These are phyloP conservation scores for Brevipalpus yothersi DNA, from an alignment of 1,140 invertebrate species.

Conservation along the genomic window DNA sequence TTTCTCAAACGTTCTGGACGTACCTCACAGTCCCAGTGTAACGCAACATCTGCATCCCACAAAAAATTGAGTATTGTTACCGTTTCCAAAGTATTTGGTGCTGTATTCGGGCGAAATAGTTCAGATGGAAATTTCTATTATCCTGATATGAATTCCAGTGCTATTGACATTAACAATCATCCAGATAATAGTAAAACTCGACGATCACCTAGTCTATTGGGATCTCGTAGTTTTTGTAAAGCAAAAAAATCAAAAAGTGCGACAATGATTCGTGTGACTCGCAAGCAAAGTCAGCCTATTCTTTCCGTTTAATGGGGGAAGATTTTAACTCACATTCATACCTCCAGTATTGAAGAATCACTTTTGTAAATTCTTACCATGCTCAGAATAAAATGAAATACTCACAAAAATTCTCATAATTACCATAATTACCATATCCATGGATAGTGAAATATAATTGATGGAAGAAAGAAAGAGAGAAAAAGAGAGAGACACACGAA, in stretches of 20 bases:
- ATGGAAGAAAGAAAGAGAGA: too few species aligned
- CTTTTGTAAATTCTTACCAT: too few species aligned
- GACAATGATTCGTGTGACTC: background rate
- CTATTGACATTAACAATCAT: background rate
- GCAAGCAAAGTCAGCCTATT: background rate
- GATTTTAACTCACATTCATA: too few species aligned
- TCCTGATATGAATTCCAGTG: background rate
- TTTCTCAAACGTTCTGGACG: background rate
- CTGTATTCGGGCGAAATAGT: background rate
- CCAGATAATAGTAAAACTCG: background rate
- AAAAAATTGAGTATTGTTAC: slow-evolving; percentile 5
- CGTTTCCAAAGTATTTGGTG: slow-evolving; percentile 4
- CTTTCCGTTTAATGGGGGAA: background rate
- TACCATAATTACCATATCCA: too few species aligned
- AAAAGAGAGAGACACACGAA: too few species aligned
- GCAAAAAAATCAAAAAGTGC: background rate
- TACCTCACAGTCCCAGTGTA: background rate
- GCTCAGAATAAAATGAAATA: too few species aligned
- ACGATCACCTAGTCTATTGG: background rate
- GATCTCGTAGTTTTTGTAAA: background rate
- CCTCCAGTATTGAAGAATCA: too few species aligned
- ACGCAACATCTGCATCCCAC: background rate
- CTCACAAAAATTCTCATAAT: too few species aligned
- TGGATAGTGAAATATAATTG: too few species aligned
- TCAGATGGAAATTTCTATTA: background rate